Evolutionary conservation across 2,888 invertebrate genomes (phyloP).

Genomic region (Aphelenchoides bicaudatus): DNA sequence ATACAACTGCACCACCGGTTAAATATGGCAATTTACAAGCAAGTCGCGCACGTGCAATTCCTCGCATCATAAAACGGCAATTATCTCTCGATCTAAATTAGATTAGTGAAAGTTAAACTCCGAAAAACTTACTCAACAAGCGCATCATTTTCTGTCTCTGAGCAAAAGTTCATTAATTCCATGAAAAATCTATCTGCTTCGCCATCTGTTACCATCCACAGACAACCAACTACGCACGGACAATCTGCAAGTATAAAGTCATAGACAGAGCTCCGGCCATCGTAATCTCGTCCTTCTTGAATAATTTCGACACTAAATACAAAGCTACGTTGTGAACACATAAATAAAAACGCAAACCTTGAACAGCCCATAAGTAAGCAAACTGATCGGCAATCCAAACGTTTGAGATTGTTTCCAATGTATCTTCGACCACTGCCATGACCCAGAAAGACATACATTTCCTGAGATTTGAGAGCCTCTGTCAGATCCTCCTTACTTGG

Average conservation of each 20-base stretch:
- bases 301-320: constrained; percentile 37
- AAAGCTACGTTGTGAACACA: background rate
- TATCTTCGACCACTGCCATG: constrained; percentile 40
- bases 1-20: constrained; percentile 51
- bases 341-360: constrained; percentile 34
- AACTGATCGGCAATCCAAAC: constrained; percentile 46
- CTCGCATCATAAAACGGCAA: constrained; percentile 10
- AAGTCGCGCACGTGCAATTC: constrained; percentile 32
- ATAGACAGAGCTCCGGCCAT: constrained; percentile 42
- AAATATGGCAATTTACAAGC: constrained; percentile 43
- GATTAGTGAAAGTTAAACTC: background rate
- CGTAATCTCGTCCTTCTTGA: constrained; percentile 47
- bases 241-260: constrained; percentile 49
- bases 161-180: constrained; percentile 38
- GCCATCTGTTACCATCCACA: constrained; percentile 58
- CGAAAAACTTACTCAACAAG: constrained; percentile 1
- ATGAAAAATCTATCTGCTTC: constrained; percentile 54
- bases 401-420: constrained; percentile 40
- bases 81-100: background rate
- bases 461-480: constrained; percentile 36
- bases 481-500: constrained; percentile 33
- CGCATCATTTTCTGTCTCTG: constrained; percentile 12
- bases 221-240: constrained; percentile 53
- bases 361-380: constrained; percentile 53
- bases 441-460: constrained; percentile 47